phyloP scores from a whole-genome alignment of 2,888 invertebrate genomes.

The Pharmacophagus antenor region DNA sequence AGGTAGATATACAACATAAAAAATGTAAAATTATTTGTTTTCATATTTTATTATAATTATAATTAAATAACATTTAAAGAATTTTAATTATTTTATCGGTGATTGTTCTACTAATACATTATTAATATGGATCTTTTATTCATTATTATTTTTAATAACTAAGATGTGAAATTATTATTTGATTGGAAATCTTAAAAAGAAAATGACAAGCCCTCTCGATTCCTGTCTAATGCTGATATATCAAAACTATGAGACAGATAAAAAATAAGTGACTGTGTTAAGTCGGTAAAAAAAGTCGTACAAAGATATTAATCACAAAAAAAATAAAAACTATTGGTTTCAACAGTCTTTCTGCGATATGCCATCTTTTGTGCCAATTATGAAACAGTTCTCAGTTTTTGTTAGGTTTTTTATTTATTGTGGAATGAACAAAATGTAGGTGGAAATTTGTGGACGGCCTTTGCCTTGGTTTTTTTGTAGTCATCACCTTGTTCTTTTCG shows the following conservation, averaged over 20 bases:
- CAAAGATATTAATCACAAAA: slow-evolving; percentile 71
- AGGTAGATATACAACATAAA: too few species aligned
- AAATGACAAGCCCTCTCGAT: slow-evolving; percentile 42
- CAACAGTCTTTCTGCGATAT: slow-evolving; percentile 63
- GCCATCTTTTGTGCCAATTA: slow-evolving; percentile 78
- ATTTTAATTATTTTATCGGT: too few species aligned
- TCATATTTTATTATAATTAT: too few species aligned
- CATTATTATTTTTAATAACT: too few species aligned
- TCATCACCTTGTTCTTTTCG: slow-evolving; percentile 10
- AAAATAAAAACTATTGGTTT: slow-evolving; percentile 62
- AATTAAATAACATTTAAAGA: too few species aligned
- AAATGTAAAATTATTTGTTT: too few species aligned
- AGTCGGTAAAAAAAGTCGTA: slow-evolving; percentile 62
- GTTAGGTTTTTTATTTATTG: slow-evolving; percentile 44
- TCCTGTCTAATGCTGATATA: slow-evolving; percentile 42
- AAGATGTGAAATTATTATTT: not conserved
- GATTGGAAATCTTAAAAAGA: not conserved
- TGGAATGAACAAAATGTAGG: slow-evolving; percentile 57
- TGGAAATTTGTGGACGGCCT: slow-evolving; percentile 57
- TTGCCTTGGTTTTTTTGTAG: slow-evolving; percentile 23
- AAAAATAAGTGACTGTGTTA: slow-evolving; percentile 58
- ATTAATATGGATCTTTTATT: too few species aligned
- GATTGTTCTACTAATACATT: too few species aligned
- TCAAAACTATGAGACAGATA: slow-evolving; percentile 58
- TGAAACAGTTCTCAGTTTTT: slow-evolving; percentile 57